These are phyloP conservation scores for Ladona fulva DNA, from an alignment of 1,140 invertebrate genomes.

Conservation along the genomic window DNA sequence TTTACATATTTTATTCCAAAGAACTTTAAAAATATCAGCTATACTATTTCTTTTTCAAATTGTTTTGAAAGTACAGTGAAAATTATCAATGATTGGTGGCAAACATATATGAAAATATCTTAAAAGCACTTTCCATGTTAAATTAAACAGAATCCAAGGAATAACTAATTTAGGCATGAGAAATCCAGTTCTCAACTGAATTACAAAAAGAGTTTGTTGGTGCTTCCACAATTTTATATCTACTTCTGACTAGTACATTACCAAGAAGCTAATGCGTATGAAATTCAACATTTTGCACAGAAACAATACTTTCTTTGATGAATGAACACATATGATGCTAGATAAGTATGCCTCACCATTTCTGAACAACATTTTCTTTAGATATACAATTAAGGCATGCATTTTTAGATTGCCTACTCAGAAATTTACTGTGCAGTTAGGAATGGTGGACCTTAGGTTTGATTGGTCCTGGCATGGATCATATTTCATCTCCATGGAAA, in stretches of 20 bases:
- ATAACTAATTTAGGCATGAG: not conserved
- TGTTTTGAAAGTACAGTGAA: not conserved
- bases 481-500: not conserved
- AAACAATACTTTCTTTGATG: not conserved
- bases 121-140: not conserved
- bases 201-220: not conserved
- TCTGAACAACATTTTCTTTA: not conserved
- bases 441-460: not conserved
- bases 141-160: not conserved
- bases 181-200: not conserved
- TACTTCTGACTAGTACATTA: not conserved
- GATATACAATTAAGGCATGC: not conserved
- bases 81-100: not conserved
- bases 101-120: not conserved
- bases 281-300: not conserved
- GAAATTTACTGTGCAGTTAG: not conserved
- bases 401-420: not conserved
- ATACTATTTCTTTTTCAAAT: not conserved
- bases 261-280: not conserved
- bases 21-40: not conserved
- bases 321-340: slow-evolving; percentile 5
- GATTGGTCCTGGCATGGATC: not conserved
- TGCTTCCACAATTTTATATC: not conserved
- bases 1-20: not conserved
- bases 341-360: not conserved